Conservation (phyloP, 2,797 vertebrate genomes). For the Lepilemur ruficaudatus region DNA sequence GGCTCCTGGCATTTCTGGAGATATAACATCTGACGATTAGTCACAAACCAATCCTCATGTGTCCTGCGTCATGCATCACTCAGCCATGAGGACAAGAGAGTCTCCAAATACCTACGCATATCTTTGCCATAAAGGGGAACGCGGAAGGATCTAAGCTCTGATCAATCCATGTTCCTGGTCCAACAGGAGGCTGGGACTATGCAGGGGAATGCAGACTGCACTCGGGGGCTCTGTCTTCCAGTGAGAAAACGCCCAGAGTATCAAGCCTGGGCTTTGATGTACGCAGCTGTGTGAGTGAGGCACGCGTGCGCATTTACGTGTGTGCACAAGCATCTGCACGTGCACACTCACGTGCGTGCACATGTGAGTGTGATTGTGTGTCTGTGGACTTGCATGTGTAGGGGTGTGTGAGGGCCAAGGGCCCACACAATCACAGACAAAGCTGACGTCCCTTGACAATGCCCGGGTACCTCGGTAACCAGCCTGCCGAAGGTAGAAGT, state of each 20-base stretch:
- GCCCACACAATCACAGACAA: background rate
- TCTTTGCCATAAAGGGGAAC: background rate
- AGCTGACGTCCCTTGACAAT: background rate
- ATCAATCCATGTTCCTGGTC: background rate
- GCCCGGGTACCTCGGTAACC: rapidly evolving
- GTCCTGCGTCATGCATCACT: background rate
- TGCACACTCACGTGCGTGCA: background rate
- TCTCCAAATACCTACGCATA: background rate
- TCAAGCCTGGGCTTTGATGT: background rate
- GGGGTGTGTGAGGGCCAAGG: background rate
- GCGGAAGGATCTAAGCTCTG: background rate
- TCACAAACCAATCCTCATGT: background rate
- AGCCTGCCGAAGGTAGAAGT: background rate
- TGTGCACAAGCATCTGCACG: background rate
- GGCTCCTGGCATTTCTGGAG: background rate
- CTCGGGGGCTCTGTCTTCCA: background rate
- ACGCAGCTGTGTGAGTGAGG: background rate
- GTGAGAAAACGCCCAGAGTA: background rate
- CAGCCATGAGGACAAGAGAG: background rate
- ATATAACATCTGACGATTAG: background rate
- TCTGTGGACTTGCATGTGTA: too few species aligned
- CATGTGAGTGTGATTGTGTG: rapidly evolving
- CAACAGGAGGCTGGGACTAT: background rate
- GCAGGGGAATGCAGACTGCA: background rate
- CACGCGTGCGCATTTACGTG: background rate